Base-by-base conservation (phyloP, 2,888 invertebrate species). In the Odontothrips loti region DNA sequence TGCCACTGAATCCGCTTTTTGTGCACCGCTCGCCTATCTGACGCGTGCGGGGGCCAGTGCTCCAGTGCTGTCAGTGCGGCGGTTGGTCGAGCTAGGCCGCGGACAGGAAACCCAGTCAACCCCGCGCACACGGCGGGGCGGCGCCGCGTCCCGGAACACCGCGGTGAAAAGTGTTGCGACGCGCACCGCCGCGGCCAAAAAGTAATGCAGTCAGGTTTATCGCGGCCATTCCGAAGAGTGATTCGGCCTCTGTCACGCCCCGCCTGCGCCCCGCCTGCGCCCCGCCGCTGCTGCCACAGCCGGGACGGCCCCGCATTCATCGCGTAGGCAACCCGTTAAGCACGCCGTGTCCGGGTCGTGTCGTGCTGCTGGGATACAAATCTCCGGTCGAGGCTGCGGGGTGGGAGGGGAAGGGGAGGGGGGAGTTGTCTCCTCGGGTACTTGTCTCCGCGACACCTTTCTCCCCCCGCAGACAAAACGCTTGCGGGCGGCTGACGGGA, bases 391-490 rank as follows among this genome's bases (percentile, higher is more conserved):
- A 27, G 68, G 23, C 12, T n/a, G 68, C 68, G 27, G 68, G 17
- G 51, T 12, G 51, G 51, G 12, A 17, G 8, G 51, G 51, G 51
- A 17, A 0, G 58, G 15, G 58, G 58, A 15, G 58, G n/a, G 58
- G 58, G 58, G 58, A 15, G 17, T 51, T 51, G 51, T 15, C 58
- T 43, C 34, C 34, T 43, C 34, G 34, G 34, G 58, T 58, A 58
- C 20, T 75, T 27, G 68, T 75, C 68, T 75, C 68, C 27, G 68
- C 68, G 68, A 75, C 68, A 75, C 68, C 68, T 75, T 27, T 27
- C 68, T 23, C 68, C 27, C 58, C 17, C 27, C 68, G 68, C 68
- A 75, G 68, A 75, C 68, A 75, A 75, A 75, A 75, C 68, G 27
- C 68, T 75, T 75, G 68, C 68, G 68, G 68, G 68, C 10, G 68